Base-by-base conservation (phyloP, 2,888 invertebrate genomes). In the Argynnis bischoffii region DNA sequence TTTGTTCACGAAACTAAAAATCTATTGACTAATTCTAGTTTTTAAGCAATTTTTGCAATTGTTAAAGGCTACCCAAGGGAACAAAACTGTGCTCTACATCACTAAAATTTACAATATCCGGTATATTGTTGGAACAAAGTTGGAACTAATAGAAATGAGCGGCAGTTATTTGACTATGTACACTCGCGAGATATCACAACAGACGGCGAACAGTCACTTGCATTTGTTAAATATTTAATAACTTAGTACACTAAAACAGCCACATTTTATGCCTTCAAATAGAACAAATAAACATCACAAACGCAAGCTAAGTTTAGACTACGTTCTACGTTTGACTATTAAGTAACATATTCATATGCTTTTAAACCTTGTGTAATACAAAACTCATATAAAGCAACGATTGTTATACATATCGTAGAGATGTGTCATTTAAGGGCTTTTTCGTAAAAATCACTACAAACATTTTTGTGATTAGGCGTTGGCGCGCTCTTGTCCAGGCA, bases 211-310 rank as follows among this genome's bases (percentile, higher is more conserved):
- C 72, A 67, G 76, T 78, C 78, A 81, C 78, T 79, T 80, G 79
- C 80, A 79, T 83, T 83, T 81, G 81, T 88, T 84, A 84, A 87
- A 82, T 88, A 88, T 88, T 87, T 83, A 86, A 82, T 83, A 79
- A 79, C 72, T 78, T 77, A 79, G 81, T 80, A 82, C 81, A 81
- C 76, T 78, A 79, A 78, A 69, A 64, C 65, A 63, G 66, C 66
- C 51, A 59, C 59, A 63, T 63, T 71, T 69, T 64, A 63, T 72
- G 75, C 73, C 70, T 73, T 21, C 18, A 51, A 53, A 35, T 46
- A 15, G 46, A 18, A 48, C 14, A 51, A 50, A 61, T 21, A 61
- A 51, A 51, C 35, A 61, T 8, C 47, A 26, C 21, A n/a, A 57
- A 47, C 15, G 21, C 26, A 47, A 41, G 35, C 35, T 41, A 41